Base-by-base conservation (phyloP, 2,888 invertebrate genomes). In the Scaptomyza polygonia region DNA sequence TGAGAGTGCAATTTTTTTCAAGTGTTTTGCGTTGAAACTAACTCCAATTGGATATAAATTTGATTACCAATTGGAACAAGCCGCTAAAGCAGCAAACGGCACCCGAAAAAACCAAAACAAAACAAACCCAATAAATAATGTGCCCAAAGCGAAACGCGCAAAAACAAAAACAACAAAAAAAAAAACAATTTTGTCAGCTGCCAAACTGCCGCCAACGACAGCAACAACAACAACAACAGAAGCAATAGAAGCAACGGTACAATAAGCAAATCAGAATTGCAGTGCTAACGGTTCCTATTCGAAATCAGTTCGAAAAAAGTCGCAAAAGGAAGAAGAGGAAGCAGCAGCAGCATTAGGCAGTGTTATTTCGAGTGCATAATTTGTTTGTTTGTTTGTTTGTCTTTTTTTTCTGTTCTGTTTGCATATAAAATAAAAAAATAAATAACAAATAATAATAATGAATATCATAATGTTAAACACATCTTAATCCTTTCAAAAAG, bases 211-310 rank as follows among this genome's bases (percentile, higher is more conserved):
- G 56, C 14, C 27, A 56, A 49, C 18, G 66, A 18, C 42, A 67
- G 32, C 51, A 68, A 25, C 55, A 70, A 43, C 56, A 25, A 25
- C 25, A 25, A 25, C 25, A 25, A 25, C 5, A 25, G 5, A 25
- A 25, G 5, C 25, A 25, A 25, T 5, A 25, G 25, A 57, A 36
- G n/a, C 30, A 64, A 42, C 47, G 21, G 11, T 27, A 56, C 45
- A 34, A 47, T 69, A 61, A 49, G 63, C 59, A 49, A 73, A 77
- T 68, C 47, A 68, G 58, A 77, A 61, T 64, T 21, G 25, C 44
- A 64, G 62, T 70, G 61, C 74, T 48, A 48, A 68, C 76, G 72
- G 79, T 86, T 83, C 73, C 84, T 73, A 83, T 44, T 42, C 43
- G 59, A 63, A 61, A 51, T 30, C 47, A 45, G 32, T 29, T 47